These are phyloP conservation scores for Aphelocoma coerulescens DNA, from an alignment of 2,113 vertebrate genomes.

Conservation along the genomic window DNA sequence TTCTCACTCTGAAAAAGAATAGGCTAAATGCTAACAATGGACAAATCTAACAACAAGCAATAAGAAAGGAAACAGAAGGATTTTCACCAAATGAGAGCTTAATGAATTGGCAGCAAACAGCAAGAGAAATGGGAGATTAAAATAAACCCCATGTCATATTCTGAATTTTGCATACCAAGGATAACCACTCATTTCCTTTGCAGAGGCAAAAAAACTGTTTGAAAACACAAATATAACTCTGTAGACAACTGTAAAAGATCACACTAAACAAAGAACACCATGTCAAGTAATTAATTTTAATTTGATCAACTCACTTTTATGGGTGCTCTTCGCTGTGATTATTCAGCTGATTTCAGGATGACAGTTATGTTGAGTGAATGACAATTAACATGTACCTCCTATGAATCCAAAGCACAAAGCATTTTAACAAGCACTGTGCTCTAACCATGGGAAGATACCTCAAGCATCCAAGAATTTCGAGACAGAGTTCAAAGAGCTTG, in stretches of 20 bases:
- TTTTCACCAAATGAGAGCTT: neutral
- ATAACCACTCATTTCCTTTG: neutral
- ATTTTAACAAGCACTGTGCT: neutral
- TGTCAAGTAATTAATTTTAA: constrained; percentile 23
- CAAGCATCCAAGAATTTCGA: neutral
- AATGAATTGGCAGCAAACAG: neutral
- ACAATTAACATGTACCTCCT: neutral
- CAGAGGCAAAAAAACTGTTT: neutral
- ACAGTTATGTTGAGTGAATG: neutral
- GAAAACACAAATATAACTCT: neutral
- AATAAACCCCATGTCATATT: neutral
- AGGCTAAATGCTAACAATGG: neutral
- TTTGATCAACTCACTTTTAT: neutral
- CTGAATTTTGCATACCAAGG: neutral
- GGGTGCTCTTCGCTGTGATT: neutral
- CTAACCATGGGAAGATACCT: neutral
- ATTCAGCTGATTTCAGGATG: neutral
- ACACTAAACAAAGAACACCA: neutral
- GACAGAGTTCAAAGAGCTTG: neutral
- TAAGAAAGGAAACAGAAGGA: neutral
- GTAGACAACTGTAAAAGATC: neutral
- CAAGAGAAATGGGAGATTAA: neutral
- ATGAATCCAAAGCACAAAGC: neutral
- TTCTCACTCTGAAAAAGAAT: neutral
- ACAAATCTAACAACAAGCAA: neutral